Evolutionary conservation across 2,888 invertebrate genomes (phyloP), one percentile per base, ranked within the genome.

Genomic region (Sphaeridia pumilis): DNA sequence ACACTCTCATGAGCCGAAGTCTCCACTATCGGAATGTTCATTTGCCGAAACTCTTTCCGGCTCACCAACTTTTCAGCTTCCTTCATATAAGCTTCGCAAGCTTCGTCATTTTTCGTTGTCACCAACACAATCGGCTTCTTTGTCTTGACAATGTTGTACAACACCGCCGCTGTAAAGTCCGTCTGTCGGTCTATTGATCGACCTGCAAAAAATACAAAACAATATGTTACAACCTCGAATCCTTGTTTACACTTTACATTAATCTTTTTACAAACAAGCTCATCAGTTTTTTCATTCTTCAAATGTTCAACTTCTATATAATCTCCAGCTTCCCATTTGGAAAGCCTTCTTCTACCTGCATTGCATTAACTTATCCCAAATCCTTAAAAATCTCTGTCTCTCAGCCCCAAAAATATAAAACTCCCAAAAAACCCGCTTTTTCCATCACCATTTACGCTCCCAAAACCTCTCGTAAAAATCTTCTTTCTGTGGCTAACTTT

Each of bases 1-100:
- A 97, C 90, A 67, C 90, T 93, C 68, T 92, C 88, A 68, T 94
- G 92, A 17, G 95, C 84, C 5, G 94, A 95, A 0, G 92, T 89
- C 74, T 97, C 95, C 51, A 97, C 83, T 41, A 95, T 74, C 2
- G 87, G 84, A 65, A 95, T 85, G 67, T 80, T 80, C 27, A 61
- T 35, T 56, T 84, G 83, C 69, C 89, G 89, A 71, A 88, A 90
- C 72, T 95, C 94, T 71, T 93, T 93, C 49, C 90, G 78, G 68
- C 80, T 80, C 27, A 92, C 80, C 59, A 97, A 74, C 66, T 84
- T 82, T 68, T 93, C 92, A 0, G 88, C 90, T 71, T 94, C 94
- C 49, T 86, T 77, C 1, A 88, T 80, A 59, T 86, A 89, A 58
- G 83, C 78, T 66, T 90, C 90, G 69, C 83, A 84, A 0, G 87